A percentile compares a stretch with the other conserved stretches of the same genome.
Evolutionary conservation across 2,113 vertebrate genomes (phyloP).

Genomic region (Saccopteryx leptura): DNA sequence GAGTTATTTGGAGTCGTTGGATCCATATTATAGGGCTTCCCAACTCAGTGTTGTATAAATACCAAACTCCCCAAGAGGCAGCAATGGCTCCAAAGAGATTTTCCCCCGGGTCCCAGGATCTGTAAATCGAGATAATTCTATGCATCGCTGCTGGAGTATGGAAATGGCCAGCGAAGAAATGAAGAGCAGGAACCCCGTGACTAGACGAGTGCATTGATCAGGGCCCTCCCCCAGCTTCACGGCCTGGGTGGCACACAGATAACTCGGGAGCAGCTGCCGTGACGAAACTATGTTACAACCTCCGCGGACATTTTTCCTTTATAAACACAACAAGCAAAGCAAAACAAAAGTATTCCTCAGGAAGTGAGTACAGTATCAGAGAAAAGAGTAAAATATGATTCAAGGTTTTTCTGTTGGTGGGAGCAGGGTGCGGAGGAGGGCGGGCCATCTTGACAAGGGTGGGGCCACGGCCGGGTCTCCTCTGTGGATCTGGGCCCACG

Average conservation of each 20-base stretch:
- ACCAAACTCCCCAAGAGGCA: constrained; percentile 49
- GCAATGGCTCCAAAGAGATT: constrained; percentile 58
- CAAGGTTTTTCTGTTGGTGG: neutral
- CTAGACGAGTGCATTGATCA: constrained; percentile 92
- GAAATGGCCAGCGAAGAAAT: constrained; percentile 92
- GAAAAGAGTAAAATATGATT: neutral
- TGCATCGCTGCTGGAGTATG: constrained; percentile 87
- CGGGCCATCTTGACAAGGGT: accelerated
- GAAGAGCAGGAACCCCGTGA: constrained; percentile 91
- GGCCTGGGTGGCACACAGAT: constrained; percentile 88
- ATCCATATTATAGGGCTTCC: neutral
- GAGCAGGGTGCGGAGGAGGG: neutral
- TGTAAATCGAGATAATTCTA: constrained; percentile 65
- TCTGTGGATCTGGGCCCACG: accelerated
- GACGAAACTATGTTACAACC: constrained; percentile 80
- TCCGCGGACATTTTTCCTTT: constrained; percentile 67
- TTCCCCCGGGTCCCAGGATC: constrained; percentile 60
- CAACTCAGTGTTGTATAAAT: constrained; percentile 25
- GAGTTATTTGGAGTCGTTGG: neutral
- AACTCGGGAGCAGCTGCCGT: constrained; percentile 68
- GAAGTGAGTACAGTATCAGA: neutral
- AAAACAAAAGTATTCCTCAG: constrained; percentile 68
- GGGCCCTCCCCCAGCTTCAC: constrained; percentile 90
- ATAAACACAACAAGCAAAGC: constrained; percentile 61
- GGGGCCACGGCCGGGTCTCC: neutral